Evolutionary conservation across 2,797 vertebrate species (phyloP).

Genomic region (Pempheris klunzingeri): DNA sequence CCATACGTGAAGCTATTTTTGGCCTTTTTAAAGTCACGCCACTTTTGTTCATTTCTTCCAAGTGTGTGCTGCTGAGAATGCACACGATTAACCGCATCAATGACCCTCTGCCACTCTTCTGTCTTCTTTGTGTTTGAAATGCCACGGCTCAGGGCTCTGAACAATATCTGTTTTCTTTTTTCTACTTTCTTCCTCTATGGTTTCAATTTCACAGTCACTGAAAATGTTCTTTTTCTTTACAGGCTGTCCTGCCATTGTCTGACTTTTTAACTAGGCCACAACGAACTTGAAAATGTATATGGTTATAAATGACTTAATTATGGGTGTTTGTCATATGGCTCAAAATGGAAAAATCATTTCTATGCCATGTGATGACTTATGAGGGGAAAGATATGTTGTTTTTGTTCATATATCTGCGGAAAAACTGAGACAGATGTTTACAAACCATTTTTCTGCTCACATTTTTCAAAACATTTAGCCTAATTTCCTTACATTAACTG

Average conservation of each 20-base stretch:
- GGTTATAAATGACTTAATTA: background rate
- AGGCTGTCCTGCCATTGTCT: background rate
- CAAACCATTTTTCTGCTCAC: too few relatives aligned
- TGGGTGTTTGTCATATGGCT: background rate
- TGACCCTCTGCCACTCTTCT: constrained; percentile 14
- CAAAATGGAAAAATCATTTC: background rate
- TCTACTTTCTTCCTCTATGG: background rate
- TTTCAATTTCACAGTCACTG: constrained; percentile 6
- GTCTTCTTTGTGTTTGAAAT: constrained; percentile 47
- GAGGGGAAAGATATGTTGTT: background rate
- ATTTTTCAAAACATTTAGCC: too few relatives aligned
- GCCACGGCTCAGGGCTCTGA: constrained; percentile 35
- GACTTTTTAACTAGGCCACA: background rate
- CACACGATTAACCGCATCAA: constrained; percentile 16
- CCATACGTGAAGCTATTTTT: background rate
- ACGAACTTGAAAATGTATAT: background rate
- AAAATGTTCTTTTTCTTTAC: background rate
- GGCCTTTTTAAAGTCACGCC: background rate
- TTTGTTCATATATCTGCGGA: background rate
- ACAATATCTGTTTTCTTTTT: constrained; percentile 15
- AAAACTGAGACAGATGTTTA: background rate
- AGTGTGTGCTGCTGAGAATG: constrained; percentile 1
- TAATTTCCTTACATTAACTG: too few relatives aligned
- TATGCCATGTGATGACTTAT: background rate
- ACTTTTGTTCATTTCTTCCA: constrained; percentile 17